Conservation (phyloP, 1,140 invertebrate species). For the Pogonomyrmex californicus region DNA sequence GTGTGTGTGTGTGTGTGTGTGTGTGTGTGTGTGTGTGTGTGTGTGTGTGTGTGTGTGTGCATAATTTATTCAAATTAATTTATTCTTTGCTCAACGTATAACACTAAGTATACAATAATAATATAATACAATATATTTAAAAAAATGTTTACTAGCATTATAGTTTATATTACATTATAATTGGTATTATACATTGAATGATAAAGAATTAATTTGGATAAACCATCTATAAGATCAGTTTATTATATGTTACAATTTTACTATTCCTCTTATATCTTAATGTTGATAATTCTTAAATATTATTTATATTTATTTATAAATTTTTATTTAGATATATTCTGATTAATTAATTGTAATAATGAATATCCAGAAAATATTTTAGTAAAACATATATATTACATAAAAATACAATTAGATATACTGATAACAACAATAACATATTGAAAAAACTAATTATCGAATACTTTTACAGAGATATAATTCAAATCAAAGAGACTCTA, state of each 20-base stretch:
- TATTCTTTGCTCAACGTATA: too few species aligned
- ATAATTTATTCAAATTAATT: too few species aligned
- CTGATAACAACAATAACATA: not conserved
- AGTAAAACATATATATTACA: not conserved
- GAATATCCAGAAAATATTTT: not conserved
- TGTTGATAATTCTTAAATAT: not conserved
- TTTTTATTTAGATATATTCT: not conserved
- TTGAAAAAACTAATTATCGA: constrained; percentile 5
- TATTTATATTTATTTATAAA: not conserved
- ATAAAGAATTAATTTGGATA: not conserved
- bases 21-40: too few species aligned
- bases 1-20: too few species aligned
- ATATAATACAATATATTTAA: too few species aligned
- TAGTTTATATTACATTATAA: not conserved
- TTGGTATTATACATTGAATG: not conserved
- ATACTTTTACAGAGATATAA: constrained; percentile 82
- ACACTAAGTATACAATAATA: too few species aligned
- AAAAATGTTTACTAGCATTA: not conserved
- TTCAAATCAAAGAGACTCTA: constrained; percentile 74
- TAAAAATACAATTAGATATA: not conserved
- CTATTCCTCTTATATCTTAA: not conserved
- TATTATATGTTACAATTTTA: constrained; percentile 4
- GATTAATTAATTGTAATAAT: not conserved
- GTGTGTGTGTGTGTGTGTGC: too few species aligned
- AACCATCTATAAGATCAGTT: not conserved